These are phyloP conservation scores for Apomyelois bistriatella DNA, from an alignment of 2,888 invertebrate genomes.

Conservation along the genomic window DNA sequence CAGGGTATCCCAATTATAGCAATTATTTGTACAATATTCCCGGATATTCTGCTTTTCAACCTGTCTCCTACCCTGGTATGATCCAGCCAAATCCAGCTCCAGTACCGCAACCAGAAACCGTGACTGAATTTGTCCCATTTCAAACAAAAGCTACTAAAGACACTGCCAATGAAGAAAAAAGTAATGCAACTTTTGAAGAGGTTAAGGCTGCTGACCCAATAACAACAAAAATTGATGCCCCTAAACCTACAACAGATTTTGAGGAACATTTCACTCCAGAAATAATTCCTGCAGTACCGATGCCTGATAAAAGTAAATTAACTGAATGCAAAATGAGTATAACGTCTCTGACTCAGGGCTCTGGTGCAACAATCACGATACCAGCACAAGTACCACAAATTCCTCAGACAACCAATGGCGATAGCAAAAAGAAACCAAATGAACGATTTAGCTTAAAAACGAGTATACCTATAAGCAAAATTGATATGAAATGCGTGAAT, in stretches of 20 bases:
- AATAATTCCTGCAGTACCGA: slow-evolving; percentile 43
- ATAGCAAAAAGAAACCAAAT: slow-evolving; percentile 51
- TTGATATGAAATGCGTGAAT: slow-evolving; percentile 68
- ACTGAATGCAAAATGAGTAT: slow-evolving; percentile 56
- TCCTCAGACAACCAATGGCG: slow-evolving; percentile 37
- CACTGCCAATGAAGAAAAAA: slow-evolving; percentile 24
- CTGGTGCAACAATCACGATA: slow-evolving; percentile 50
- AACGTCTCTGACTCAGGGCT: slow-evolving; percentile 53
- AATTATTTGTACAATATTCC: slow-evolving; percentile 67
- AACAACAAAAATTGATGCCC: slow-evolving; percentile 23
- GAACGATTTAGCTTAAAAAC: slow-evolving; percentile 71
- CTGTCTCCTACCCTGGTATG: slow-evolving; percentile 51
- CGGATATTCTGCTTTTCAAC: slow-evolving; percentile 72
- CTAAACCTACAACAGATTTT: slow-evolving; percentile 51
- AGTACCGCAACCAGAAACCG: slow-evolving; percentile 30
- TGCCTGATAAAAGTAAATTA: slow-evolving; percentile 32
- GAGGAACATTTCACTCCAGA: slow-evolving; percentile 65
- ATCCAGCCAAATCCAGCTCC: slow-evolving; percentile 40
- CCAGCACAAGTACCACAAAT: slow-evolving; percentile 32
- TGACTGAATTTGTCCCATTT: slow-evolving; percentile 38
- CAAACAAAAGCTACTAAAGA: slow-evolving; percentile 32
- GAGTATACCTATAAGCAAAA: slow-evolving; percentile 72
- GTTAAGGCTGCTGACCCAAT: slow-evolving; percentile 27
- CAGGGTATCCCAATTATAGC: slow-evolving; percentile 57
- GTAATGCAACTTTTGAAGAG: slow-evolving; percentile 22